Evolutionary conservation across 2,888 invertebrate species (phyloP).

Genomic region (Eurytoma californica): DNA sequence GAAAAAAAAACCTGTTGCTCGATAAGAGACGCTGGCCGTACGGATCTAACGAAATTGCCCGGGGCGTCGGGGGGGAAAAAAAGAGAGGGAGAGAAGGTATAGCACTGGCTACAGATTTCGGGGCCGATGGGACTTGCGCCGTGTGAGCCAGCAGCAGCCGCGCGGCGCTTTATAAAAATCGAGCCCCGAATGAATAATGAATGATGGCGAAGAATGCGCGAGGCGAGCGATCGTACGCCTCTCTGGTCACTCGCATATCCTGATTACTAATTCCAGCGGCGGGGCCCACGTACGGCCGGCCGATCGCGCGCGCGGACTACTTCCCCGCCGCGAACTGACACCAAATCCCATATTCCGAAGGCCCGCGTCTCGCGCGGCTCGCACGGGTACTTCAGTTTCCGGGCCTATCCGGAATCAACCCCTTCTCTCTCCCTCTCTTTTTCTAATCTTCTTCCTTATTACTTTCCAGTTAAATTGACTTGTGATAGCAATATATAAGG

Average conservation of each 20-base stretch:
- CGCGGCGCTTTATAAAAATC: slow-evolving; percentile 19
- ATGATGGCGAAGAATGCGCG: slow-evolving; percentile 56
- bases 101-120: slow-evolving; percentile 7
- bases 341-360: slow-evolving; percentile 72
- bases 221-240: neutral
- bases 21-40: neutral
- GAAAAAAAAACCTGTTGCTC: slow-evolving; percentile 33
- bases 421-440: slow-evolving; percentile 5
- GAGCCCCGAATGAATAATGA: slow-evolving; percentile 59
- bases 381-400: slow-evolving; percentile 48
- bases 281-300: slow-evolving; percentile 41
- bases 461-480: no score
- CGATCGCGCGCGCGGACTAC: slow-evolving; percentile 67
- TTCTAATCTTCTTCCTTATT: neutral
- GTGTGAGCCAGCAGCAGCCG: no score
- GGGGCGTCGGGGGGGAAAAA: neutral
- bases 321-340: slow-evolving; percentile 69
- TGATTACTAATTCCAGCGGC: slow-evolving; percentile 70
- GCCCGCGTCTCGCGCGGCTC: slow-evolving; percentile 50
- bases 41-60: slow-evolving; percentile 37
- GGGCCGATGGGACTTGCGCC: neutral
- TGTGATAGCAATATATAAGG: no score
- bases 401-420: slow-evolving; percentile 4
- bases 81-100: neutral
- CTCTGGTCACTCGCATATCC: slow-evolving; percentile 61